These are phyloP conservation scores for Napeogenes inachia DNA, from an alignment of 2,888 invertebrate genomes.

Conservation along the genomic window DNA sequence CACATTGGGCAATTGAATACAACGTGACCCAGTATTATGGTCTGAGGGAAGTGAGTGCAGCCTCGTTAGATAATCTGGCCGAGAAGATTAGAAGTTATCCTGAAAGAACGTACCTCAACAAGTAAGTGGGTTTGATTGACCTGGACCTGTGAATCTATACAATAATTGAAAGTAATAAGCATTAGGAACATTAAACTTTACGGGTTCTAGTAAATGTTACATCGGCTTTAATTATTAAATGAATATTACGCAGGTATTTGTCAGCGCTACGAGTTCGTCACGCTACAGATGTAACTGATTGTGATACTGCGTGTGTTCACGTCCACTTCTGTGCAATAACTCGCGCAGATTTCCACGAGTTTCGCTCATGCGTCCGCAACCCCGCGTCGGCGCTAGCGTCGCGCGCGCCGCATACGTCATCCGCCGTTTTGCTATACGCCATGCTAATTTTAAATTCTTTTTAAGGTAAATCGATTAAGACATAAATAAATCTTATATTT, in stretches of 20 bases:
- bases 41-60: slow-evolving; percentile 85
- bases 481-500: neutral
- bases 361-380: slow-evolving; percentile 87
- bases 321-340: slow-evolving; percentile 94
- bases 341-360: slow-evolving; percentile 87
- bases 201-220: neutral
- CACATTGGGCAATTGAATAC: slow-evolving; percentile 91
- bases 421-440: slow-evolving; percentile 66
- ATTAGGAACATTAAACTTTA: too few species aligned
- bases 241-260: slow-evolving; percentile 79
- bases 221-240: slow-evolving; percentile 5
- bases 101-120: slow-evolving; percentile 83
- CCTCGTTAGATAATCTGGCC: slow-evolving; percentile 86
- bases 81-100: slow-evolving; percentile 85
- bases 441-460: slow-evolving; percentile 54
- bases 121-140: slow-evolving; percentile 71
- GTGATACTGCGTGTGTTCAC: slow-evolving; percentile 86
- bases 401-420: slow-evolving; percentile 65
- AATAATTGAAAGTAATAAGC: too few species aligned
- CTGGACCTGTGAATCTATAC: too few species aligned
- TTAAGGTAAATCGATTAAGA: slow-evolving; percentile 16
- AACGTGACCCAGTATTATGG: slow-evolving; percentile 91
- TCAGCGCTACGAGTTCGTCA: slow-evolving; percentile 85
- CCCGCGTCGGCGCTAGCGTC: slow-evolving; percentile 86
- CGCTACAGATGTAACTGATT: slow-evolving; percentile 70